These are phyloP conservation scores for Rhyzopertha dominica DNA, from an alignment of 1,140 invertebrate genomes.

Conservation along the genomic window DNA sequence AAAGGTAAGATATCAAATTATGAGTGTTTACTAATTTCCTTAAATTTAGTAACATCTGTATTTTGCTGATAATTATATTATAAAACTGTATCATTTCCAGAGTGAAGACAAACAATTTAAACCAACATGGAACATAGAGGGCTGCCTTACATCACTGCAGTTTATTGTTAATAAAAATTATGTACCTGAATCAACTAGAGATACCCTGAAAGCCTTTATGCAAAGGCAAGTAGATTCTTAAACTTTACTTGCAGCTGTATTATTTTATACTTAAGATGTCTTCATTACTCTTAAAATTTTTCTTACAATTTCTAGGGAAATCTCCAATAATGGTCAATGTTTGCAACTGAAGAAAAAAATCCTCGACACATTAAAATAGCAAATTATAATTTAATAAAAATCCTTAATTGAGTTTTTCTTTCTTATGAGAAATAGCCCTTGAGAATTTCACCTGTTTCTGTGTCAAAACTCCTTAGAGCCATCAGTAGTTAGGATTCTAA, in stretches of 20 bases:
- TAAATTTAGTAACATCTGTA: no score
- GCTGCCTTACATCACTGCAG: slow-evolving; percentile 55
- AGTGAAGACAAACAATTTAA: slow-evolving; percentile 55
- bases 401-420: no score
- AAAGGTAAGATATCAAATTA: slow-evolving; percentile 50
- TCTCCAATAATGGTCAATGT: slow-evolving; percentile 9
- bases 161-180: slow-evolving; percentile 49
- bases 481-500: no score
- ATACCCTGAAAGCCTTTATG: slow-evolving; percentile 54
- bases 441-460: no score
- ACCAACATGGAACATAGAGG: slow-evolving; percentile 55
- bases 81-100: no score
- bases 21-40: no score
- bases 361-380: slow-evolving; percentile 8
- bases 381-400: no score
- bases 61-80: no score
- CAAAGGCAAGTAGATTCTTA: slow-evolving; percentile 44
- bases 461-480: no score
- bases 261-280: slow-evolving; percentile 1
- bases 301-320: slow-evolving; percentile 21
- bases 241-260: not conserved
- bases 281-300: slow-evolving; percentile 1
- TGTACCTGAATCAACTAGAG: slow-evolving; percentile 51
- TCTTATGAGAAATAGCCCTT: no score
- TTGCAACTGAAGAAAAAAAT: slow-evolving; percentile 19